phyloP scores from a whole-genome alignment of 2,888 invertebrate species.

The Rhagium mordax region DNA sequence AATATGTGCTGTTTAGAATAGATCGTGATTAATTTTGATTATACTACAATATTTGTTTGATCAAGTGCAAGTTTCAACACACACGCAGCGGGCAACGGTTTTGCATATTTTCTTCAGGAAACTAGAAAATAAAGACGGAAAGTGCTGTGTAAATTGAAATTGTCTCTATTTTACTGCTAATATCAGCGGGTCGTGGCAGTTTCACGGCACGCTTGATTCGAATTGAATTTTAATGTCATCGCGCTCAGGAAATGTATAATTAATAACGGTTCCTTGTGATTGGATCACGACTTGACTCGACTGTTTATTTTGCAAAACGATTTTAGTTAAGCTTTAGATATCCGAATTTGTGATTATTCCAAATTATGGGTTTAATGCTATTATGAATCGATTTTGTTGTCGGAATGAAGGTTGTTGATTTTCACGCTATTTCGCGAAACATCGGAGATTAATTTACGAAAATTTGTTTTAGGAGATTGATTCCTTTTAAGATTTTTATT shows the following conservation, averaged over 20 bases:
- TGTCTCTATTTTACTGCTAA: slow-evolving; percentile 55
- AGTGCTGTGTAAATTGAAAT: slow-evolving; percentile 46
- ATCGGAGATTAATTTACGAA: background rate
- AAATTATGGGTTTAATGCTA: slow-evolving; percentile 31
- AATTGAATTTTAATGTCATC: slow-evolving; percentile 67
- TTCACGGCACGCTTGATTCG: slow-evolving; percentile 61
- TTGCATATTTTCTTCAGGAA: background rate
- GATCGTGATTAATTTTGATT: no score
- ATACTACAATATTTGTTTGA: background rate
- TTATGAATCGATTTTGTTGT: slow-evolving; percentile 31
- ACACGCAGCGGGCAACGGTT: no score
- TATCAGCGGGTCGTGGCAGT: slow-evolving; percentile 45
- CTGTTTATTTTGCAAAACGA: slow-evolving; percentile 25
- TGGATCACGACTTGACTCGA: slow-evolving; percentile 35
- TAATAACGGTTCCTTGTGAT: slow-evolving; percentile 39
- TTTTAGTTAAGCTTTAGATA: slow-evolving; percentile 25
- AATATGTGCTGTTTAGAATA: no score
- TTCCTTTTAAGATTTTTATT: no score
- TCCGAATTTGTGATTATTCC: slow-evolving; percentile 22
- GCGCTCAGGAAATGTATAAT: slow-evolving; percentile 48
- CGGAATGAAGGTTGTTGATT: background rate
- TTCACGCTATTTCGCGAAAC: background rate
- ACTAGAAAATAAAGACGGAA: slow-evolving; percentile 3
- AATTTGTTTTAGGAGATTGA: background rate
- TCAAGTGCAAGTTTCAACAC: no score